These are phyloP conservation scores for Tupaia chinensis DNA, from an alignment of 2,113 vertebrate species.

Conservation along the genomic window DNA sequence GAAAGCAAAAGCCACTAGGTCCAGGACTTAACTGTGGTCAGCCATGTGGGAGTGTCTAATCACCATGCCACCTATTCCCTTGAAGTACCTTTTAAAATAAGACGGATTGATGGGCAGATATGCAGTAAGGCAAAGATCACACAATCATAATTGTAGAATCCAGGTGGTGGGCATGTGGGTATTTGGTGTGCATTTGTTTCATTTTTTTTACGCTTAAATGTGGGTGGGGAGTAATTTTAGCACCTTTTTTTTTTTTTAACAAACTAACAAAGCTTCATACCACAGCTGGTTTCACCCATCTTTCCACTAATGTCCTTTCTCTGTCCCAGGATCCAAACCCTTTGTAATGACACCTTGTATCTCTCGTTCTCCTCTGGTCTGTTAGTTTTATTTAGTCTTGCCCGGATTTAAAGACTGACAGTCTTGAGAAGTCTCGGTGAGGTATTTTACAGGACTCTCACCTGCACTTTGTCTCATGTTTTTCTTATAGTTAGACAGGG, in stretches of 20 bases:
- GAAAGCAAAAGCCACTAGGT: no score
- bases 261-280: not conserved
- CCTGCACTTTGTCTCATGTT: not conserved
- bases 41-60: no score
- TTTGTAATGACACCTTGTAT: not conserved
- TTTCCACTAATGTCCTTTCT: not conserved
- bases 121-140: not conserved
- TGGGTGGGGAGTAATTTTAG: not conserved
- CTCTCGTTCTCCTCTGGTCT: not conserved
- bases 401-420: not conserved
- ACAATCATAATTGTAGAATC: not conserved
- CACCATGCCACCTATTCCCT: no score
- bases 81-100: constrained; percentile 43
- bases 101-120: not conserved
- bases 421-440: not conserved
- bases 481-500: not conserved
- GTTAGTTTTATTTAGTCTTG: not conserved
- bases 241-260: constrained; percentile 17
- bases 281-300: not conserved
- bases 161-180: not conserved
- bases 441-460: not conserved
- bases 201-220: not conserved
- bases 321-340: not conserved
- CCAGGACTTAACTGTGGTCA: no score
- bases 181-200: not conserved